A percentile compares a stretch with the other conserved stretches of the same genome.
These are phyloP conservation scores for Drosophila planitibia DNA, from an alignment of 2,888 invertebrate species.

Conservation along the genomic window DNA sequence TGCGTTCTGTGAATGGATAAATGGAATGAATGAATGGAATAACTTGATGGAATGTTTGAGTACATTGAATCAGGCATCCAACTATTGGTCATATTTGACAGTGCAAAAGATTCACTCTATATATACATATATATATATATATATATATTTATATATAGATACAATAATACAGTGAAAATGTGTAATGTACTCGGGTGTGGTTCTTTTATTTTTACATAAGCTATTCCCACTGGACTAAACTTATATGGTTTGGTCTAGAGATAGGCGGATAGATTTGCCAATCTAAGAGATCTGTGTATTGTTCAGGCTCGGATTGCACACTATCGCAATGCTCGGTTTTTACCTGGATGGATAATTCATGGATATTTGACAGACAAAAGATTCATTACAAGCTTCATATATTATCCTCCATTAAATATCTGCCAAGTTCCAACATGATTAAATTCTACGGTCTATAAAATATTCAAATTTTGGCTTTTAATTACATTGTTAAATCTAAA, in stretches of 20 bases:
- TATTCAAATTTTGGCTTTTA: neutral
- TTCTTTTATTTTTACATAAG: neutral
- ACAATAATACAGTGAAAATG: neutral
- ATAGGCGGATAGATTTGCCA: no score
- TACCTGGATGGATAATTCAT: no score
- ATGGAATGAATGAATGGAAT: neutral
- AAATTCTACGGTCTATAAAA: neutral
- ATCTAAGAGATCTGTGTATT: no score
- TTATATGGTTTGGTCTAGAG: no score
- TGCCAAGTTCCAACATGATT: neutral
- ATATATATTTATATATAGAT: neutral
- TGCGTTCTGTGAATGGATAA: constrained; percentile 2
- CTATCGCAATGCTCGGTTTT: no score
- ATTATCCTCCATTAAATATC: no score
- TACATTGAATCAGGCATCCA: neutral
- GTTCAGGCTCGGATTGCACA: no score
- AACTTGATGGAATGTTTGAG: constrained; percentile 1
- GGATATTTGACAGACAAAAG: neutral
- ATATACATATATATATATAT: neutral
- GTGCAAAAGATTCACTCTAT: constrained; percentile 4
- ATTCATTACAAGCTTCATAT: no score
- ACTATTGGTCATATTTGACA: constrained; percentile 7
- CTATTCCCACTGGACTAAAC: neutral
- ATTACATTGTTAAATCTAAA: no score
- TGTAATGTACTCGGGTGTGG: neutral